phyloP scores from a whole-genome alignment of 2,888 invertebrate species.

The Cremastinae sp. region DNA sequence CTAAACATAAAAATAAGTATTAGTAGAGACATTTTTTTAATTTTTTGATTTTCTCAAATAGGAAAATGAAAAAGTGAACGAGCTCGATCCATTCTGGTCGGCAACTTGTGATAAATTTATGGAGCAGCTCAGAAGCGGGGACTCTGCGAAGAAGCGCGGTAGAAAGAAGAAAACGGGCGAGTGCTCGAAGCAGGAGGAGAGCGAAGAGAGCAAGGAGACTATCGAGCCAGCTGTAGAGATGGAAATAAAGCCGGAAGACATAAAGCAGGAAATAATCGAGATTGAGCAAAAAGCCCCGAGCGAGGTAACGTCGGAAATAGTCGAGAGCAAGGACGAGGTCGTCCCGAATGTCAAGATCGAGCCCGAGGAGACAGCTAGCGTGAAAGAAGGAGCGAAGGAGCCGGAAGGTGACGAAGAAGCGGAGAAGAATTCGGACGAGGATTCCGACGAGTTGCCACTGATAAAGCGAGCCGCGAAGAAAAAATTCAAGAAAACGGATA shows the following conservation, averaged over 20 bases:
- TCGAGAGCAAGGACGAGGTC: slow-evolving; percentile 66
- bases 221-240: slow-evolving; percentile 5
- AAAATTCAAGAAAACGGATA: slow-evolving; percentile 67
- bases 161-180: slow-evolving; percentile 81
- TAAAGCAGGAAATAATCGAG: slow-evolving; percentile 63
- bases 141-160: slow-evolving; percentile 82
- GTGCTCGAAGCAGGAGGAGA: slow-evolving; percentile 62
- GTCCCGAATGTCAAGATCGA: slow-evolving; percentile 49
- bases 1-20: too few relatives aligned
- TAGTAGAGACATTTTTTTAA: too few relatives aligned
- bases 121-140: slow-evolving; percentile 86
- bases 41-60: slow-evolving; percentile 34
- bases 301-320: slow-evolving; percentile 64
- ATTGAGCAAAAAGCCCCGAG: slow-evolving; percentile 60
- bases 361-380: slow-evolving; percentile 42
- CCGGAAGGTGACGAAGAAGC: slow-evolving; percentile 50
- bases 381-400: slow-evolving; percentile 63
- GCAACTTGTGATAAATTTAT: slow-evolving; percentile 90
- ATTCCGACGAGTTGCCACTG: slow-evolving; percentile 74
- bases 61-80: slow-evolving; percentile 76
- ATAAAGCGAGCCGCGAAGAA: slow-evolving; percentile 71
- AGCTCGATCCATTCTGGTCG: slow-evolving; percentile 83
- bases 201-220: slow-evolving; percentile 60
- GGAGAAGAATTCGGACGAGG: slow-evolving; percentile 69
- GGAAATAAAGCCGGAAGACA: slow-evolving; percentile 65